Base-by-base conservation (phyloP, 2,797 vertebrate genomes). In the Phataginus tetradactyla region DNA sequence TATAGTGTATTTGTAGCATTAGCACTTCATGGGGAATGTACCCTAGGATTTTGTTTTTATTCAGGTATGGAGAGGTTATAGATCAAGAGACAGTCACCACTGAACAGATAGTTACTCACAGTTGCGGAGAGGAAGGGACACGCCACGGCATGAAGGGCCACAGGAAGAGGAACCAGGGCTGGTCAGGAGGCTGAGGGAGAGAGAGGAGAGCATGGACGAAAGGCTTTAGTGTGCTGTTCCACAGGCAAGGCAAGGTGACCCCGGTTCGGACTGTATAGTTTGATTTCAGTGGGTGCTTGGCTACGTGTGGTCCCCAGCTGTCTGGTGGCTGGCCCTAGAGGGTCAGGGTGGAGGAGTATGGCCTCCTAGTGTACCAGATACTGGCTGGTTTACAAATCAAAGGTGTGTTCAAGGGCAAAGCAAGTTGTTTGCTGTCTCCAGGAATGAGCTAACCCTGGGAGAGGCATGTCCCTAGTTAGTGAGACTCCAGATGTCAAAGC, bases 1-100 rank as follows among this genome's bases (percentile, higher is more conserved):
- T 64, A 23, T 1, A 77, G 6, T 39, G 3, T 42, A 53, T 79
- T 18, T 59, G 10, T n/a, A 29, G 29, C 21, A n/a, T 37, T 81
- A n/a, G 2, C 3, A 20, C 45, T 61, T 77, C 14, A 27, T 59
- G 49, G 12, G 7, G 29, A 12, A 68, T 14, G 5, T 21, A 53
- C 51, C 39, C 32, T 45, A 32, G 51, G 64, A 84, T 79, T 72
- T 94, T 61, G 6, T 89, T 69, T 75, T 69, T 89, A 49, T 53
- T 63, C 11, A 57, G 34, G 42, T 68, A 32, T 53, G 86, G 37
- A 18, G 42, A 86, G 23, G 39, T 8, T 13, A 72, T 17, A 59
- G 27, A 77, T 91, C 13, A 18, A 49, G n/a, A n/a, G 55, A 18
- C 6, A n/a, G 55, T 32, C 66, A 11, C 51, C 77, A 63, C 13